phyloP scores from a whole-genome alignment of 2,797 vertebrate species.

The Halcyon chelicuti region DNA sequence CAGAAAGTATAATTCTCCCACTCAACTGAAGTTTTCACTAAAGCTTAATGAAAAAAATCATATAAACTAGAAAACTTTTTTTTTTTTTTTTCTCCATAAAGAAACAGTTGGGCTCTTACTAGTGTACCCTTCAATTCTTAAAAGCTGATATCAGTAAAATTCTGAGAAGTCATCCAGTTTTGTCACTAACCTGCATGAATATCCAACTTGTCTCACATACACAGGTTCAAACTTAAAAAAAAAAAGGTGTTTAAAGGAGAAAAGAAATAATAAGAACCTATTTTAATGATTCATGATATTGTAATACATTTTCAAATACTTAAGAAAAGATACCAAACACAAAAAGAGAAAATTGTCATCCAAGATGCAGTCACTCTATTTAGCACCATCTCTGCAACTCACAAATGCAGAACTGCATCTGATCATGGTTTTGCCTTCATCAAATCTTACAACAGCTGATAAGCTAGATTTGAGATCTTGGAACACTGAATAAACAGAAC shows the following conservation, averaged over 20 bases:
- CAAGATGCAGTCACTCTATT: neutral
- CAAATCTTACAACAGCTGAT: neutral
- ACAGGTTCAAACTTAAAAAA: neutral
- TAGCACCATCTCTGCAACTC: neutral
- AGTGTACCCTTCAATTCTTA: neutral
- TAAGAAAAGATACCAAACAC: neutral
- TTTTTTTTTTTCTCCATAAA: no score
- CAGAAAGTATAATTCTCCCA: neutral
- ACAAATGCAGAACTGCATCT: neutral
- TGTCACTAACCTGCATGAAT: neutral
- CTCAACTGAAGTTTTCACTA: neutral
- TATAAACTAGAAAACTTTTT: accelerated
- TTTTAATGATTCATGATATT: neutral
- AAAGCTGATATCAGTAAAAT: neutral
- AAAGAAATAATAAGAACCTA: neutral
- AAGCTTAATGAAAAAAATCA: neutral
- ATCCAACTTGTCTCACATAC: neutral
- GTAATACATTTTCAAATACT: neutral
- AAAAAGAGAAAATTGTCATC: neutral
- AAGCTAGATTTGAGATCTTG: neutral
- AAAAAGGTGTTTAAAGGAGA: neutral
- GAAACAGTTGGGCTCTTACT: neutral
- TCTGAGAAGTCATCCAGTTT: neutral
- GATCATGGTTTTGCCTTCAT: neutral
- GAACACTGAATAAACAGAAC: neutral